Base-by-base conservation (phyloP, 2,888 invertebrate species). In the Orchestes rusci region DNA sequence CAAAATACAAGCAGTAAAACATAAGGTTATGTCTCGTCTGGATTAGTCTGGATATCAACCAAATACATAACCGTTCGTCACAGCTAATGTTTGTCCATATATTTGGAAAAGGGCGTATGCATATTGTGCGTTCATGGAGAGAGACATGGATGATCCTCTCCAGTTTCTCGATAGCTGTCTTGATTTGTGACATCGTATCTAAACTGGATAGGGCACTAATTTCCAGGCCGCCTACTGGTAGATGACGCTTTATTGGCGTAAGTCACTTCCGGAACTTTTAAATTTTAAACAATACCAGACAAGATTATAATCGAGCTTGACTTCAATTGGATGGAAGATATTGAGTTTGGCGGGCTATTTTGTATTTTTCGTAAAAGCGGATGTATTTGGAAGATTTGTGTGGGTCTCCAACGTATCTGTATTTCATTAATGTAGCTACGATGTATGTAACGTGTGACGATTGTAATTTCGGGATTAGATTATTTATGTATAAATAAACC, bases 31-130 rank as follows among this genome's bases (percentile, higher is more conserved):
- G n/a, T n/a, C n/a, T n/a, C n/a, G n/a, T n/a, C n/a, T n/a, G n/a
- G n/a, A n/a, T n/a, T n/a, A n/a, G n/a, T 59, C 66, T 69, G 69
- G 69, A 69, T 68, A 66, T 64, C 65, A 67, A 68, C 68, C 69
- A 69, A 68, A 67, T 64, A 59, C 68, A 68, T 68, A 66, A 67
- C 62, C 66, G 67, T 69, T 66, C 67, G 62, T 69, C 67, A 68
- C 61, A 58, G 62, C 62, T 48, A 51, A 51, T 51, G 50, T 45
- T 41, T 48, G 42, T 40, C 41, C 31, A 39, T 47, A 51, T 44
- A 48, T 47, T 47, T 48, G 32, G 33, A 41, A 43, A 44, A 47
- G 50, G 44, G 50, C 50, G 50, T 51, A 50, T 50, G 46, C 46
- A 46, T 46, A 50, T 46, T 35, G 46, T 45, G 46, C 46, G 43